phyloP scores from a whole-genome alignment of 1,140 invertebrate genomes.

The Papilio xuthus region DNA sequence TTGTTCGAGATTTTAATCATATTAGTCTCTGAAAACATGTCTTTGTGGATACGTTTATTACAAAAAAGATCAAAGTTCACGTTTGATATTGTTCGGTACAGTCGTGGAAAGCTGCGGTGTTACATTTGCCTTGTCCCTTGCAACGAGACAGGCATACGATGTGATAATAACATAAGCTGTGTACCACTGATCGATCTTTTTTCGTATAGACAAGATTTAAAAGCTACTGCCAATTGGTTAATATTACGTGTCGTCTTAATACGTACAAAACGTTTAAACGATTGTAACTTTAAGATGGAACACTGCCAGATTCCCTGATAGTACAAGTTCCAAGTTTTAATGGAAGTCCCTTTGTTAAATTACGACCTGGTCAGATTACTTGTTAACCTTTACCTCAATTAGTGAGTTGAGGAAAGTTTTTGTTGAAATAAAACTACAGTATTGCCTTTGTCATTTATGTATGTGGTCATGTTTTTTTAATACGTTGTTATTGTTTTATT shows the following conservation, averaged over 20 bases:
- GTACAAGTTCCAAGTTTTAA: background rate
- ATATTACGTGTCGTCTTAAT: no score
- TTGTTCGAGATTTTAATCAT: background rate
- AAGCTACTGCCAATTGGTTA: no score
- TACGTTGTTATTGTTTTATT: background rate
- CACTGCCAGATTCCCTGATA: no score
- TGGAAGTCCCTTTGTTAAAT: background rate
- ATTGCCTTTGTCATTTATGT: background rate
- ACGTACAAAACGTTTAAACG: no score
- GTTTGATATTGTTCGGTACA: background rate
- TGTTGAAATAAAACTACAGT: background rate
- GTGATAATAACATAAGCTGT: no score
- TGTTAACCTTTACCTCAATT: conserved; percentile 14
- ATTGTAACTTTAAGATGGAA: no score
- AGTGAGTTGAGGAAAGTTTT: background rate
- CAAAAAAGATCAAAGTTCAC: background rate
- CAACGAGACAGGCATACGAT: no score
- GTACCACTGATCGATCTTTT: no score
- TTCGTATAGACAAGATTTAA: no score
- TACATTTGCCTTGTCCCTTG: no score
- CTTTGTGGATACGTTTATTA: background rate
- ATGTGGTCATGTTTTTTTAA: background rate
- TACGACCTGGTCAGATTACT: background rate
- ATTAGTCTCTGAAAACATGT: background rate
- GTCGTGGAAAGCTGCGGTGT: no score